Base-by-base conservation (phyloP, 2,113 vertebrate species). In the Marmota monax region DNA sequence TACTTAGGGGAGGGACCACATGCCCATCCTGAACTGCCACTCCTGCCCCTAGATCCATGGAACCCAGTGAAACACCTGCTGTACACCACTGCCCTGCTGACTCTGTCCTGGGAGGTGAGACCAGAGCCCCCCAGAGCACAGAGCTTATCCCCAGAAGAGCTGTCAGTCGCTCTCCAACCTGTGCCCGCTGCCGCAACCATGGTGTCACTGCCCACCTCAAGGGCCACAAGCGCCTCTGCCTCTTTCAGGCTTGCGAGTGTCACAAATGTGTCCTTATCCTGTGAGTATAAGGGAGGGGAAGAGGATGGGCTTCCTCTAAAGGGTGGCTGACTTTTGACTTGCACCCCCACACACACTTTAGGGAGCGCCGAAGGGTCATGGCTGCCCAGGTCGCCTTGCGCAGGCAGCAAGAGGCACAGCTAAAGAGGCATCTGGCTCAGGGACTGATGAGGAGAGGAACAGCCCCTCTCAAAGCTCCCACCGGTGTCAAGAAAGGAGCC, bases 261-360 rank as follows among this genome's bases (percentile, higher is more conserved):
- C 94, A 96, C 92, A 98, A 98, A 63, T 98, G 98, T 79, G 96
- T 98, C 92, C 98, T 98, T 63, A 97, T 98, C 94, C 90, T 98
- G 98, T 98, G 89, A 97, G 98, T 86, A 76, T 45, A 58, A n/a
- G 42, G 69, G 16, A 87, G 32, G 69, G 32, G 56, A 79, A 53
- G 25, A 32, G 20, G 32, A 32, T 13, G 65, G 32, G 25, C 65
- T 37, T 70, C 69, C 2, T 39, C 42, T n/a, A 7, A 61, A 88
- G 13, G 16, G 27, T 13, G 23, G 37, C 63, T 87, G 37, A 63
- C 25, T 27, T 73, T 61, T 83, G 63, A 76, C 85, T 56, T n/a
- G 0, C 32, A n/a, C 79, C 14, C 2, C 12, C 27, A 48, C 29
- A 17, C 17, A 51, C 56, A 58, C 51, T 90, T 77, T 69, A 98